Evolutionary conservation across 92 coral and sea anemone species (phyloP).

Genomic region (Zoanthus sansibaricus): DNA sequence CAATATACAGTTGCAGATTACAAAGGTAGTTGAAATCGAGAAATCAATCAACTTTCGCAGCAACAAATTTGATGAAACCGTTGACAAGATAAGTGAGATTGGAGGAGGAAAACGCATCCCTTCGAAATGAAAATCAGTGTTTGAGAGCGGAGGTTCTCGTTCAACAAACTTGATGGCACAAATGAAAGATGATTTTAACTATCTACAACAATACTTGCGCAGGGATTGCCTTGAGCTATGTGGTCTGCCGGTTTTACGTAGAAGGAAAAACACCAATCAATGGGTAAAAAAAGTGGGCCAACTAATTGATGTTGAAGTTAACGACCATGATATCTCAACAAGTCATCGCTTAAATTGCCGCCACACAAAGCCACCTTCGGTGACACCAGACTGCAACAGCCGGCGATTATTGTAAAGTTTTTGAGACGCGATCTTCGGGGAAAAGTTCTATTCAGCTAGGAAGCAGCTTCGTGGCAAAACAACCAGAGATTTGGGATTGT

Average conservation of each 20-base stretch:
- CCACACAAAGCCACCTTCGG: neutral
- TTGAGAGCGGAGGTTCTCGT: slow-evolving; percentile 31
- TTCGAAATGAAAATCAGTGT: neutral
- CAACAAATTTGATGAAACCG: slow-evolving; percentile 1
- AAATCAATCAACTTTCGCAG: neutral
- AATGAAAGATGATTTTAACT: slow-evolving; percentile 17
- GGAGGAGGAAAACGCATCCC: neutral
- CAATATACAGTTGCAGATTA: neutral
- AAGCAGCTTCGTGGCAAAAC: neutral
- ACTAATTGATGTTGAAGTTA: neutral
- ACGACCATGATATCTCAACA: slow-evolving; percentile 8
- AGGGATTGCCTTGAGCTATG: slow-evolving; percentile 22
- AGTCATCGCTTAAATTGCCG: slow-evolving; percentile 21
- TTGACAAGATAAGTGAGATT: neutral
- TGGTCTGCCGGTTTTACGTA: slow-evolving; percentile 12
- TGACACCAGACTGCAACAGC: slow-evolving; percentile 15
- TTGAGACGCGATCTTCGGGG: slow-evolving; percentile 4
- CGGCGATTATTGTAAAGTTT: slow-evolving; percentile 25
- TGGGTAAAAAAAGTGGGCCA: slow-evolving; percentile 21
- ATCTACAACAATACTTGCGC: slow-evolving; percentile 22
- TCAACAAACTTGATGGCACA: slow-evolving; percentile 16
- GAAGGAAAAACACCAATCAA: slow-evolving; percentile 18
- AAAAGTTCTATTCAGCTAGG: slow-evolving; percentile 9
- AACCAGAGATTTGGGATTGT: slow-evolving; percentile 26
- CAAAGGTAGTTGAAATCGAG: neutral